phyloP scores from a whole-genome alignment of 2,888 invertebrate genomes.

The Sepioteuthis lessoniana region DNA sequence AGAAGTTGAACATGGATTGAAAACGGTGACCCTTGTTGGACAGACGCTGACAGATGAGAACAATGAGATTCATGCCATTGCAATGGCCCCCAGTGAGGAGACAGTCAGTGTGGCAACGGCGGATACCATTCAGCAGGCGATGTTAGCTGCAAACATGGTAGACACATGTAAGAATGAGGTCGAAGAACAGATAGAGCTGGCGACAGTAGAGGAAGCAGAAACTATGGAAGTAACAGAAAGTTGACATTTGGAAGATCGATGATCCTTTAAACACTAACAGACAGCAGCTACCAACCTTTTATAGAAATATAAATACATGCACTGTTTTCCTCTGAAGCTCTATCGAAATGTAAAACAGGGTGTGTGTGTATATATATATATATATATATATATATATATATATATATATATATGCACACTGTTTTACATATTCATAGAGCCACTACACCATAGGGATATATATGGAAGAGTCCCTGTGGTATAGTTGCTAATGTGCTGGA shows the following conservation, averaged over 20 bases:
- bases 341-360: too few relatives aligned
- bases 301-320: too few relatives aligned
- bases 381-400: too few relatives aligned
- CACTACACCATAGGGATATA: too few relatives aligned
- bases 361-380: too few relatives aligned
- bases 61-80: slow-evolving; percentile 55
- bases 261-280: too few relatives aligned
- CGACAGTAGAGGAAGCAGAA: neutral
- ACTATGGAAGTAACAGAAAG: neutral
- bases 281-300: too few relatives aligned
- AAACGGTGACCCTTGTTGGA: slow-evolving; percentile 24
- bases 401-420: too few relatives aligned
- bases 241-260: neutral
- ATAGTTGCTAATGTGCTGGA: too few relatives aligned
- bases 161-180: slow-evolving; percentile 25
- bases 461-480: too few relatives aligned
- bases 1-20: neutral
- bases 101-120: slow-evolving; percentile 48
- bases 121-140: slow-evolving; percentile 55
- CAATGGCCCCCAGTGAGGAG: slow-evolving; percentile 54
- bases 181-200: neutral
- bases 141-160: slow-evolving; percentile 53
- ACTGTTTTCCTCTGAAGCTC: too few relatives aligned
- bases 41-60: neutral
- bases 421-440: too few relatives aligned